phyloP scores from a whole-genome alignment of 2,113 vertebrate species.

The Colinus virginianus region DNA sequence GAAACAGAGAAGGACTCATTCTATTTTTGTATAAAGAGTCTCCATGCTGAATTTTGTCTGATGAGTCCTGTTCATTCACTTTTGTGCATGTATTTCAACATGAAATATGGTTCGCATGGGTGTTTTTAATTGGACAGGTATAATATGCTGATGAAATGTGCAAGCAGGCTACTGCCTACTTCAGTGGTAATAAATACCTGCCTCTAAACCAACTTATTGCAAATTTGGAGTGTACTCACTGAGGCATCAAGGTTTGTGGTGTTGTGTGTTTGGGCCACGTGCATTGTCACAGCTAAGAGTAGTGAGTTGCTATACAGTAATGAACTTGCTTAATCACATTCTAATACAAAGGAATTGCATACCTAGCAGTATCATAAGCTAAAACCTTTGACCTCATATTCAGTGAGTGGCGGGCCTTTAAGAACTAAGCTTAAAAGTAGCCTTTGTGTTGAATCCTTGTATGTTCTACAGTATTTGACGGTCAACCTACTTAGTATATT shows the following conservation, averaged over 20 bases:
- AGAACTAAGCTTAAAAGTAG: background rate
- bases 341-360: background rate
- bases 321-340: background rate
- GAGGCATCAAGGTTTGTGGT: background rate
- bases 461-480: background rate
- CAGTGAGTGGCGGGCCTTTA: background rate
- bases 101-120: background rate
- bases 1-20: fast-evolving
- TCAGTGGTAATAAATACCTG: background rate
- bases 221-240: background rate
- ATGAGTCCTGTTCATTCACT: background rate
- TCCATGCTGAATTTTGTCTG: background rate
- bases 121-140: background rate
- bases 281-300: background rate
- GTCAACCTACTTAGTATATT: background rate
- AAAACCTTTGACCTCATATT: background rate
- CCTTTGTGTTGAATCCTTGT: background rate
- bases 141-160: background rate
- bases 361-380: background rate
- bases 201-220: background rate
- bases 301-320: background rate
- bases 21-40: background rate
- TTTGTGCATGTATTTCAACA: background rate
- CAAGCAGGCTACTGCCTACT: background rate
- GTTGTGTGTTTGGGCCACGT: background rate